Conservation (phyloP, 2,888 invertebrate species). For the Troides aeacus region DNA sequence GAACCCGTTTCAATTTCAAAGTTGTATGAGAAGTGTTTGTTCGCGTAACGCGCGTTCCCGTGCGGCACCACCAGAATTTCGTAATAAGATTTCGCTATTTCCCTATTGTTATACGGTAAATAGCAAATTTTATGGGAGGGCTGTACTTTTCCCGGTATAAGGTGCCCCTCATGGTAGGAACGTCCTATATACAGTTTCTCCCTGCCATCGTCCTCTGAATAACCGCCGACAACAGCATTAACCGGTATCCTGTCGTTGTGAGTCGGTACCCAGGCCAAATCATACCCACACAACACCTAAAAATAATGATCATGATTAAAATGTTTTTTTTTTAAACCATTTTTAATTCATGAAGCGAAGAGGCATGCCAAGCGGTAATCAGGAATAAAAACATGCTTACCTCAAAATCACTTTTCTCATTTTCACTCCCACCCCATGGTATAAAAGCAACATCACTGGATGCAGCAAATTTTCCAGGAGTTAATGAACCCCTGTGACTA, state of each 20-base stretch:
- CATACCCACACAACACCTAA: constrained; percentile 61
- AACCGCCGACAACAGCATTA: constrained; percentile 83
- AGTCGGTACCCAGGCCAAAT: constrained; percentile 77
- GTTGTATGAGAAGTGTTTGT: constrained; percentile 14
- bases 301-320: constrained; percentile 15
- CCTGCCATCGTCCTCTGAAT: constrained; percentile 59
- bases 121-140: constrained; percentile 85
- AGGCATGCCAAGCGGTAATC: background rate
- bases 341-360: background rate
- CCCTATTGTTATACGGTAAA: constrained; percentile 76
- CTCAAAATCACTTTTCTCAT: constrained; percentile 85
- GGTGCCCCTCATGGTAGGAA: constrained; percentile 83
- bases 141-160: constrained; percentile 89
- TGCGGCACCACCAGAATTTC: constrained; percentile 51
- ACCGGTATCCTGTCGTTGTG: constrained; percentile 82
- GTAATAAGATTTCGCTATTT: constrained; percentile 43
- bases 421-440: constrained; percentile 88
- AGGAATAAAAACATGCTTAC: constrained; percentile 49
- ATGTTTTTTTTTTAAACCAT: background rate
- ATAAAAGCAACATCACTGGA: constrained; percentile 85
- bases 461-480: constrained; percentile 89
- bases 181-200: constrained; percentile 83
- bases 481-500: constrained; percentile 84
- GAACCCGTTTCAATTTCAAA: constrained; percentile 20
- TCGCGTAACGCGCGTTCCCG: constrained; percentile 31